phyloP scores from a whole-genome alignment of 1,140 invertebrate genomes.

The Nebria ingens region DNA sequence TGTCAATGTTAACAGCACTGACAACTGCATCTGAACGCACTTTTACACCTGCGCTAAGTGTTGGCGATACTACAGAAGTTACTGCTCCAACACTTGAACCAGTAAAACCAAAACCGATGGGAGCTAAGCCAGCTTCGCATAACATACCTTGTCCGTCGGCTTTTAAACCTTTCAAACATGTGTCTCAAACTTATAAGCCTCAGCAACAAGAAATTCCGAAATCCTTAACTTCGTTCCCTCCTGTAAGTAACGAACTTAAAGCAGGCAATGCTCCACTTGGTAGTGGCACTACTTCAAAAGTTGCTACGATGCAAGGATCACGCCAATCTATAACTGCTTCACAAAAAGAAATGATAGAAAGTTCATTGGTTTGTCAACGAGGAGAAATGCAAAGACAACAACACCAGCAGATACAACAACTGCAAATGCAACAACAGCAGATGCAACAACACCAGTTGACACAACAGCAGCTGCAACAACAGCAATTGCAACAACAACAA shows the following conservation, averaged over 20 bases:
- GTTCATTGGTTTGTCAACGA: not conserved
- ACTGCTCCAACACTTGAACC: slow-evolving; percentile 18
- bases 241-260: slow-evolving; percentile 34
- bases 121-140: not conserved
- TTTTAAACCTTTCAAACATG: not conserved
- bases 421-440: slow-evolving; percentile 16
- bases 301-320: not conserved
- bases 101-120: not conserved
- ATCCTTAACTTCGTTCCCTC: slow-evolving; percentile 27
- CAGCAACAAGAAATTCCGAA: not conserved
- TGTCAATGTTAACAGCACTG: slow-evolving; percentile 36
- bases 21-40: slow-evolving; percentile 36
- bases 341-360: too few species aligned
- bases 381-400: slow-evolving; percentile 11
- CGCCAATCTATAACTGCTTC: not conserved
- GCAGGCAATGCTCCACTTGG: not conserved
- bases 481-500: slow-evolving; percentile 14
- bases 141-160: not conserved
- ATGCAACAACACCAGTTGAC: slow-evolving; percentile 23
- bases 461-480: slow-evolving; percentile 25
- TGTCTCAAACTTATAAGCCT: not conserved
- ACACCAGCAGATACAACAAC: slow-evolving; percentile 12
- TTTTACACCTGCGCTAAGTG: slow-evolving; percentile 3
- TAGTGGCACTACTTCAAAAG: not conserved
- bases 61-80: slow-evolving; percentile 11